Evolutionary conservation across 92 coral and sea anemone genomes (phyloP).

Genomic region (Isaurus tuberculatus): DNA sequence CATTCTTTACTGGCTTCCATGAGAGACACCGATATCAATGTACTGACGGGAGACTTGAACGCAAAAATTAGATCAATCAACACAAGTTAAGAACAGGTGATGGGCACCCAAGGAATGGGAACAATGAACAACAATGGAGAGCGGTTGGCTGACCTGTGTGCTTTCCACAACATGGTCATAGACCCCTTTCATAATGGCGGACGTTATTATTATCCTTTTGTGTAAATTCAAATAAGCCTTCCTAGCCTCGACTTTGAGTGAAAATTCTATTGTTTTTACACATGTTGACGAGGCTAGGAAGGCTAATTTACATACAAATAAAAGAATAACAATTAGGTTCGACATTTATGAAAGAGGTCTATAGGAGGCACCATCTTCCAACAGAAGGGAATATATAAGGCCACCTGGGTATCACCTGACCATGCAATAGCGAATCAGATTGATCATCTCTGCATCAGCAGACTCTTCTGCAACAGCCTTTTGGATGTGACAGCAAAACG

Average conservation of each 20-base stretch:
- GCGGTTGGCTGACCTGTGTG: neutral
- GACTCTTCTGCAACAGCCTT: neutral
- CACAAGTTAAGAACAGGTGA: neutral
- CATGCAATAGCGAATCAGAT: neutral
- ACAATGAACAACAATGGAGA: neutral
- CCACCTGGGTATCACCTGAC: neutral
- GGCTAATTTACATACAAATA: too few relatives aligned
- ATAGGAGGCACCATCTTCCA: neutral
- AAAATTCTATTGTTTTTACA: too few relatives aligned
- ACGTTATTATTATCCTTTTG: too few relatives aligned
- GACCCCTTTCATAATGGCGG: too few relatives aligned
- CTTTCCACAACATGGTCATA: neutral
- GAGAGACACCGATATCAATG: neutral
- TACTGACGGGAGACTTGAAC: constrained; percentile 13
- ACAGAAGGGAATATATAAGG: neutral
- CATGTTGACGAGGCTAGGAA: too few relatives aligned
- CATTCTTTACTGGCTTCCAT: neutral
- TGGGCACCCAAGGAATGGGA: neutral
- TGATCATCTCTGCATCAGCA: constrained; percentile 2
- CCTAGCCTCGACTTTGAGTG: too few relatives aligned
- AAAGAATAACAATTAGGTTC: too few relatives aligned
- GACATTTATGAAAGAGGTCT: too few relatives aligned
- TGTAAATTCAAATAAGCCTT: too few relatives aligned
- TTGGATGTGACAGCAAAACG: neutral
- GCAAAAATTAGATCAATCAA: neutral